phyloP scores from a whole-genome alignment of 1,140 invertebrate species.

The Pseudomyrmex concolor region DNA sequence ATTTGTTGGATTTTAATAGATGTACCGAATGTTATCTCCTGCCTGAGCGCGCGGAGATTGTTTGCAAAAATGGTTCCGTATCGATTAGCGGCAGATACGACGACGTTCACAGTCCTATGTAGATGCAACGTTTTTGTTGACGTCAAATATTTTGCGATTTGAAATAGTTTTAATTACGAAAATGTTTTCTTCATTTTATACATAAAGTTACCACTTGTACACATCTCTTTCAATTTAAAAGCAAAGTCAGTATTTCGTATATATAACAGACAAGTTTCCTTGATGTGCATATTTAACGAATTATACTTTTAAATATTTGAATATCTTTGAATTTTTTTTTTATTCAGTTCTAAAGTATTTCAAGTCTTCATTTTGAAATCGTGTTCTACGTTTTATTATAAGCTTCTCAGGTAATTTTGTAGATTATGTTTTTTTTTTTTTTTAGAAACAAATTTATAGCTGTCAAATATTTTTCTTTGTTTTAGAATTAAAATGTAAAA shows the following conservation, averaged over 20 bases:
- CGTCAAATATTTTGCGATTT: not conserved
- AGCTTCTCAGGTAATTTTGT: too few species aligned
- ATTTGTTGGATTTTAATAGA: not conserved
- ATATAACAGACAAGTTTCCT: not conserved
- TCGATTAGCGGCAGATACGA: not conserved
- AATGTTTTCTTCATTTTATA: not conserved
- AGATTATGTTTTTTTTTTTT: too few species aligned
- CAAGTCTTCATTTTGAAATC: not conserved
- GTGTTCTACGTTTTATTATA: not conserved
- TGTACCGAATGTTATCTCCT: not conserved
- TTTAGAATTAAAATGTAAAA: too few species aligned
- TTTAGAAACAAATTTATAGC: too few species aligned
- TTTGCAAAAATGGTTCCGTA: slow-evolving; percentile 47
- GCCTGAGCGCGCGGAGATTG: not conserved
- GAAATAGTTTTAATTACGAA: slow-evolving; percentile 22
- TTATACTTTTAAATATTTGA: slow-evolving; percentile 8
- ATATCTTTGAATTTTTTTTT: not conserved
- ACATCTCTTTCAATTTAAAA: not conserved
- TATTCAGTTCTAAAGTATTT: not conserved
- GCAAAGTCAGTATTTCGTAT: not conserved
- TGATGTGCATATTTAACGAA: not conserved
- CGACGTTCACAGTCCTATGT: not conserved
- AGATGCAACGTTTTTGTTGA: slow-evolving; percentile 27
- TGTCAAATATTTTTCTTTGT: too few species aligned
- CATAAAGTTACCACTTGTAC: not conserved